These are phyloP conservation scores for Ormyrus thymus DNA, from an alignment of 2,888 invertebrate genomes.

Conservation along the genomic window DNA sequence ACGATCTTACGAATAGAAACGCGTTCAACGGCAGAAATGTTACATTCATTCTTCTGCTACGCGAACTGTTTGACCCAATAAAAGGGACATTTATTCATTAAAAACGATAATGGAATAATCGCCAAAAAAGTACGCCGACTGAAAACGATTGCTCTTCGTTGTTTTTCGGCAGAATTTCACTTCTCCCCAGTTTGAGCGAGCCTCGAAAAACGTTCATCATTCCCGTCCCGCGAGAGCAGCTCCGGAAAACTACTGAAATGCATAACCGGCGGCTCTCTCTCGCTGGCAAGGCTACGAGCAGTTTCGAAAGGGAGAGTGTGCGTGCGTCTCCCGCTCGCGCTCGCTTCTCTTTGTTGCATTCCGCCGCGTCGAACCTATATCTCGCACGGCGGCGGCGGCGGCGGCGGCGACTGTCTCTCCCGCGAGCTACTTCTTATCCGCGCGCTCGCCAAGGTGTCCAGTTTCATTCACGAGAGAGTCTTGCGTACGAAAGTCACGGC, in stretches of 20 bases:
- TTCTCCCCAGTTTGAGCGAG: too few relatives aligned
- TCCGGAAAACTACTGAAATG: too few relatives aligned
- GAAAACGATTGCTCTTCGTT: too few relatives aligned
- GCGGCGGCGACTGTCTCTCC: conserved; percentile 1
- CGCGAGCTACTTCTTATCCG: background rate
- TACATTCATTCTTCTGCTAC: too few relatives aligned
- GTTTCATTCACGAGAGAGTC: conserved; percentile 65
- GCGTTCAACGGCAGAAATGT: background rate
- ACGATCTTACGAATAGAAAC: conserved; percentile 4
- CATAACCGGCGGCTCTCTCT: background rate
- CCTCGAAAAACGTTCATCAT: too few relatives aligned
- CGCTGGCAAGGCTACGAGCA: background rate
- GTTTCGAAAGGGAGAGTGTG: conserved; percentile 51
- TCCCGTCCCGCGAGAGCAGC: too few relatives aligned
- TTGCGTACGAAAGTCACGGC: conserved; percentile 59
- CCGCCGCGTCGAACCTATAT: conserved; percentile 59
- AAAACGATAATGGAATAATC: too few relatives aligned
- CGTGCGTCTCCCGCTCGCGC: background rate
- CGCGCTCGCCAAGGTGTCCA: conserved; percentile 60
- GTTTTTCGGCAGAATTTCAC: too few relatives aligned
- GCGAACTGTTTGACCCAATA: too few relatives aligned
- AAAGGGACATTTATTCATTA: too few relatives aligned
- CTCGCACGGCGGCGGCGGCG: conserved; percentile 4
- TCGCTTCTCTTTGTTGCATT: conserved; percentile 66
- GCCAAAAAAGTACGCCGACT: too few relatives aligned